Conservation (phyloP, 64 coral and sea anemone species). For the Pachyseris speciosa region DNA sequence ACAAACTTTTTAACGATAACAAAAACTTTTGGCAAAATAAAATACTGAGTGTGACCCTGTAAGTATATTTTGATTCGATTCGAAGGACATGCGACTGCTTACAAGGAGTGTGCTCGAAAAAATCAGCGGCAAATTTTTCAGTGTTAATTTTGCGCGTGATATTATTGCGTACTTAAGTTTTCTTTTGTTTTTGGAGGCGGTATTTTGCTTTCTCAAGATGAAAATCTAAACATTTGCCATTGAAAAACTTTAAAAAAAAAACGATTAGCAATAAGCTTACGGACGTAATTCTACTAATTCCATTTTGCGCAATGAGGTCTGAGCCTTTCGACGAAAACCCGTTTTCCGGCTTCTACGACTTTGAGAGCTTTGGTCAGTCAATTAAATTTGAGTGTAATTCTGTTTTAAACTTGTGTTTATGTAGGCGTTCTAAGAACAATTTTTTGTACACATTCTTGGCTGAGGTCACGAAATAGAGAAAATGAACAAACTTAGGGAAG, state of each 20-base stretch:
- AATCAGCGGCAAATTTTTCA: not conserved
- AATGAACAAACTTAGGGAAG: not conserved
- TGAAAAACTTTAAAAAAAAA: not conserved
- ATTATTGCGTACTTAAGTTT: not conserved
- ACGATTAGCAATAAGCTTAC: not conserved
- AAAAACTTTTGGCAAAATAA: too few relatives aligned
- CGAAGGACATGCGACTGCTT: too few relatives aligned
- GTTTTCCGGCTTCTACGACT: not conserved
- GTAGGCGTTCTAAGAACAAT: not conserved
- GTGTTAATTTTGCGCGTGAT: too few relatives aligned
- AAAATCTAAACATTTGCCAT: not conserved
- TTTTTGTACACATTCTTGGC: not conserved
- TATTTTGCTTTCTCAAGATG: not conserved
- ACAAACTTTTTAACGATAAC: too few relatives aligned
- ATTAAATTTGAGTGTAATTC: too few relatives aligned
- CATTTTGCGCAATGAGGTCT: not conserved
- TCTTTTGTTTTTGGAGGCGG: not conserved
- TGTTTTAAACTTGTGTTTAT: not conserved
- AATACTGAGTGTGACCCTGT: too few relatives aligned
- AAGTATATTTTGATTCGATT: too few relatives aligned
- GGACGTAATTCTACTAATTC: too few relatives aligned
- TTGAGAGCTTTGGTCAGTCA: not conserved
- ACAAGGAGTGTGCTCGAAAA: too few relatives aligned
- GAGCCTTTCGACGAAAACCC: too few relatives aligned
- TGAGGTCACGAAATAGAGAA: not conserved